Evolutionary conservation across 2,113 vertebrate species (phyloP).

Genomic region (Nothoprocta perdicaria): DNA sequence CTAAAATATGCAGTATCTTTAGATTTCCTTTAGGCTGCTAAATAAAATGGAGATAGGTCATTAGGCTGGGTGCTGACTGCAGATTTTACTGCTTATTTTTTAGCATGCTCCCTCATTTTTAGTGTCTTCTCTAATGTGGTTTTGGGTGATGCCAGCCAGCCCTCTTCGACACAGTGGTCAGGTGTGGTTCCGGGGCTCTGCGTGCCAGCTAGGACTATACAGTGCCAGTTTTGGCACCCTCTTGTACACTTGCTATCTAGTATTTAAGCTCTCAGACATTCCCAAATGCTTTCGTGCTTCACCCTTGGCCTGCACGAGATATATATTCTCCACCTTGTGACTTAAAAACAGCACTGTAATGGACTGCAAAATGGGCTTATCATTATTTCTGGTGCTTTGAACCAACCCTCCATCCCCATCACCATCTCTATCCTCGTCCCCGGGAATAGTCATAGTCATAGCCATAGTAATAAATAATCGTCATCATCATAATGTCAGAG

Average conservation of each 20-base stretch:
- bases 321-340: neutral
- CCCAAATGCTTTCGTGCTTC: rapidly evolving
- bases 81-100: neutral
- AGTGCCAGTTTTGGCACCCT: rapidly evolving
- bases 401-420: rapidly evolving
- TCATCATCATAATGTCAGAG: neutral
- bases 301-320: neutral
- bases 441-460: neutral
- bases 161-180: neutral
- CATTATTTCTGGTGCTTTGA: neutral
- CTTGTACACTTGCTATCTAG: neutral
- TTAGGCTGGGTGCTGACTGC: neutral
- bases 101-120: neutral
- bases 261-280: neutral
- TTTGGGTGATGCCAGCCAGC: neutral
- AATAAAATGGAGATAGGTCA: neutral
- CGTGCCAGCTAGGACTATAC: neutral
- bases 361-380: neutral
- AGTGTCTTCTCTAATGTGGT: neutral
- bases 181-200: neutral
- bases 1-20: neutral
- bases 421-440: too few relatives aligned
- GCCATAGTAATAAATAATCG: neutral
- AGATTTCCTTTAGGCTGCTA: neutral
- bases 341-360: neutral